A percentile compares a stretch with the other conserved stretches of the same genome.
Evolutionary conservation across 2,797 vertebrate species (phyloP).

Genomic region (Anguilla megastoma): DNA sequence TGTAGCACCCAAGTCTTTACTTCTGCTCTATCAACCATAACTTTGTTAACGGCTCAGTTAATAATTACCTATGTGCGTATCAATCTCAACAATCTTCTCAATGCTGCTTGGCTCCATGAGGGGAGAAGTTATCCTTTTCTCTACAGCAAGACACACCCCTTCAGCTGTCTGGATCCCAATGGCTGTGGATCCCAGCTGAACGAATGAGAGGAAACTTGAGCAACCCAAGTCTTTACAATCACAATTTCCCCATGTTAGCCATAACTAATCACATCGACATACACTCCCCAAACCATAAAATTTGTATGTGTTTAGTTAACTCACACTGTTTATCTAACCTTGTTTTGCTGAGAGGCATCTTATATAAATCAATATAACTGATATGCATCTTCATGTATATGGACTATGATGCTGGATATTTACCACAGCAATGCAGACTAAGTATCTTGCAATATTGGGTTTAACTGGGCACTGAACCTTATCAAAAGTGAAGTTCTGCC

Average conservation of each 20-base stretch:
- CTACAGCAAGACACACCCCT: conserved; percentile 95
- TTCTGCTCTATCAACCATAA: neutral
- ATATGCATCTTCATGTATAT: neutral
- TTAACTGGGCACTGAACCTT: neutral
- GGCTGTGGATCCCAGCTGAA: conserved; percentile 93
- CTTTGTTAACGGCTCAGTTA: neutral
- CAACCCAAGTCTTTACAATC: neutral
- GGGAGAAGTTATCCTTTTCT: conserved; percentile 97
- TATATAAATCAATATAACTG: neutral
- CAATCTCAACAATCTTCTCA: conserved; percentile 98
- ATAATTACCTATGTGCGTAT: conserved; percentile 89
- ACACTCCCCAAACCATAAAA: too few relatives aligned
- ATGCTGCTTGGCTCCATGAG: conserved; percentile 99
- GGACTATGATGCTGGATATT: neutral
- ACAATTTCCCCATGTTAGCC: neutral
- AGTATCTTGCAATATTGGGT: neutral
- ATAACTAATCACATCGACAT: neutral
- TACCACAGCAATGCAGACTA: neutral
- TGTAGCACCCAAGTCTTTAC: neutral
- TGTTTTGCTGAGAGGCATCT: neutral
- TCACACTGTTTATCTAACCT: neutral
- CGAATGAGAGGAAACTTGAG: conserved; percentile 36
- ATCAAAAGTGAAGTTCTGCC: neutral
- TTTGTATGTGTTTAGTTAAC: neutral
- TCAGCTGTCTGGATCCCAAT: conserved; percentile 97